phyloP scores from a whole-genome alignment of 2,797 vertebrate species.

The Ibycter americanus region DNA sequence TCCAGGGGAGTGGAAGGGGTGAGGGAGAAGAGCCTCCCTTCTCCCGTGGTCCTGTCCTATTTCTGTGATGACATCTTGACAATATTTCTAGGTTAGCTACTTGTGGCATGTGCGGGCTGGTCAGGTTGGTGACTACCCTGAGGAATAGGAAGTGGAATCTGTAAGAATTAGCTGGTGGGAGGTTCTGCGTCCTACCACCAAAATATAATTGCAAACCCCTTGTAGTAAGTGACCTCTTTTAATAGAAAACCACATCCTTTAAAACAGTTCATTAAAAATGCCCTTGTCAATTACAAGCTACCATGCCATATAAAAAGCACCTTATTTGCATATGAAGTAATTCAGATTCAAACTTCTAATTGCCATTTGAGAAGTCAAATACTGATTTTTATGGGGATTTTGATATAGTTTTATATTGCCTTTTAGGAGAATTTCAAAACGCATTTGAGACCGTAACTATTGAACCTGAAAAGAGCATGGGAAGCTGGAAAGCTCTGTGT shows the following conservation, averaged over 20 bases:
- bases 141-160: not conserved
- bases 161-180: not conserved
- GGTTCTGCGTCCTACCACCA: not conserved
- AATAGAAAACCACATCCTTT: conserved; percentile 22
- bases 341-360: not conserved
- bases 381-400: not conserved
- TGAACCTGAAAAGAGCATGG: not conserved
- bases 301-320: not conserved
- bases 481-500: not conserved
- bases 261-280: not conserved
- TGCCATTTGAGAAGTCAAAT: not conserved
- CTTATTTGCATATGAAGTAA: not conserved
- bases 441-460: not conserved
- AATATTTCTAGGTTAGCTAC: not conserved
- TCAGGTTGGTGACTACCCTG: not conserved
- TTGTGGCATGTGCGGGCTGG: not conserved
- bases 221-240: not conserved
- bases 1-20: not conserved
- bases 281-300: not conserved
- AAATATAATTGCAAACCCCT: not conserved
- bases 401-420: not conserved
- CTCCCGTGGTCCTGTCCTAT: not conserved
- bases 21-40: not conserved
- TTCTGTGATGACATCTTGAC: not conserved
- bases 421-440: not conserved